Conservation (phyloP, 2,113 vertebrate genomes). For the Ophthalmolycus amberensis region DNA sequence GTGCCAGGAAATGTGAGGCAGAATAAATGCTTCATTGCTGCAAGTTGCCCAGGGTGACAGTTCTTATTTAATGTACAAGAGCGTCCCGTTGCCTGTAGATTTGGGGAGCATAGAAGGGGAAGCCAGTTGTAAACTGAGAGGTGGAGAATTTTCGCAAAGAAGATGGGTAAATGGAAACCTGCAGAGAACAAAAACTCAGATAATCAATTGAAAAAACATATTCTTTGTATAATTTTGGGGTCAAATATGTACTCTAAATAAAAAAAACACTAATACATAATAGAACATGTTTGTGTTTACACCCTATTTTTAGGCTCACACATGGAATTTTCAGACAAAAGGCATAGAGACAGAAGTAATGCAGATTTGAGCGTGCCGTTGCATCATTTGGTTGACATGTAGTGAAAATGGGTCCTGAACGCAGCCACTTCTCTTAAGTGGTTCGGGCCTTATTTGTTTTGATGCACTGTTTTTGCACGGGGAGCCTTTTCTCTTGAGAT, state of each 20-base stretch:
- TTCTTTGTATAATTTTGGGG: conserved; percentile 29
- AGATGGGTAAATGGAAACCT: conserved; percentile 24
- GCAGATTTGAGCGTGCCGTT: conserved; percentile 65
- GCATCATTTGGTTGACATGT: conserved; percentile 77
- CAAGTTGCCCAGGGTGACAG: conserved; percentile 99
- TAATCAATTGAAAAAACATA: conserved; percentile 46
- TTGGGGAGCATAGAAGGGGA: conserved; percentile 70
- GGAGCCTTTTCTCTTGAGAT: conserved; percentile 84
- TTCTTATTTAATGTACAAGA: conserved; percentile 99
- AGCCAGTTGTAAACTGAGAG: conserved; percentile 52
- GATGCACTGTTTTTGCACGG: conserved; percentile 83
- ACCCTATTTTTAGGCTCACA: conserved; percentile 24
- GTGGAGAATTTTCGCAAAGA: conserved; percentile 48
- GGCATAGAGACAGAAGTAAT: conserved; percentile 53
- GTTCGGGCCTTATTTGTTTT: conserved; percentile 85
- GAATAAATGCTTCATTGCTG: conserved; percentile 99
- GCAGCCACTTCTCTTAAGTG: conserved; percentile 82
- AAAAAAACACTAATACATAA: neutral
- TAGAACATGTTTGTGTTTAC: conserved; percentile 1
- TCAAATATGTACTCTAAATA: conserved; percentile 5
- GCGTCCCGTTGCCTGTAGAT: conserved; percentile 95
- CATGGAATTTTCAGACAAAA: conserved; percentile 57
- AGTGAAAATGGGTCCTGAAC: conserved; percentile 79
- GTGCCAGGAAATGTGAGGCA: conserved; percentile 99
- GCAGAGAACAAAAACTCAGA: conserved; percentile 8